Percentiles rank a stretch among this genome's conserved stretches.
Evolutionary conservation across 2,113 vertebrate species (phyloP).

Genomic region (Bubo bubo): DNA sequence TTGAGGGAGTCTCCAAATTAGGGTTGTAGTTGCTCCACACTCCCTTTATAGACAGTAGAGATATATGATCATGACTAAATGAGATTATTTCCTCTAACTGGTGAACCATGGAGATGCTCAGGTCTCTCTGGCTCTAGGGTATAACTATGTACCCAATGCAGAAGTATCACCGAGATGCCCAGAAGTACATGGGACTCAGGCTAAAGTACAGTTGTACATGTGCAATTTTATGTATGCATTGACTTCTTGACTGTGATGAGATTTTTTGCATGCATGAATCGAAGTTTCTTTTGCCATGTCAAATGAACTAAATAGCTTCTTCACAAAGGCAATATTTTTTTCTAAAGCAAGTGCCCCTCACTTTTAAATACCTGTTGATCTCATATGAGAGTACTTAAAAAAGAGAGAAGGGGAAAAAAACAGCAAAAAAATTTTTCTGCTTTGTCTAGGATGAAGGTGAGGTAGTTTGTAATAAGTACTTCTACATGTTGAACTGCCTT

Average conservation of each 20-base stretch:
- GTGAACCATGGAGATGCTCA: neutral
- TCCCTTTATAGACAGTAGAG: neutral
- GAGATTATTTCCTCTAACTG: neutral
- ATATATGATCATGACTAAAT: neutral
- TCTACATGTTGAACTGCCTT: neutral
- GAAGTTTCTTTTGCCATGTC: neutral
- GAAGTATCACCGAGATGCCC: neutral
- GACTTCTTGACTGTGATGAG: neutral
- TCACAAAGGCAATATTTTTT: neutral
- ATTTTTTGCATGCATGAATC: neutral
- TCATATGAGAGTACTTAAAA: neutral
- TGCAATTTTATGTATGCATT: fast-evolving
- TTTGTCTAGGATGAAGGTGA: neutral
- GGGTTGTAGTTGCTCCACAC: fast-evolving
- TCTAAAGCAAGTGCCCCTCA: neutral
- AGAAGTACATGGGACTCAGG: neutral
- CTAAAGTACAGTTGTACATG: neutral
- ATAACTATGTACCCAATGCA: neutral
- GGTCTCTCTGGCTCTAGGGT: neutral
- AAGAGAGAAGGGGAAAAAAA: neutral
- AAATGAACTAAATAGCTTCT: neutral
- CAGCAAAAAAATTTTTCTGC: neutral
- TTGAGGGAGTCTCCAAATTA: neutral
- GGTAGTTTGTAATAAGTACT: neutral
- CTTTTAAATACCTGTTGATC: neutral